Conservation (phyloP, 2,888 invertebrate species). For the Cataglyphis livida region DNA sequence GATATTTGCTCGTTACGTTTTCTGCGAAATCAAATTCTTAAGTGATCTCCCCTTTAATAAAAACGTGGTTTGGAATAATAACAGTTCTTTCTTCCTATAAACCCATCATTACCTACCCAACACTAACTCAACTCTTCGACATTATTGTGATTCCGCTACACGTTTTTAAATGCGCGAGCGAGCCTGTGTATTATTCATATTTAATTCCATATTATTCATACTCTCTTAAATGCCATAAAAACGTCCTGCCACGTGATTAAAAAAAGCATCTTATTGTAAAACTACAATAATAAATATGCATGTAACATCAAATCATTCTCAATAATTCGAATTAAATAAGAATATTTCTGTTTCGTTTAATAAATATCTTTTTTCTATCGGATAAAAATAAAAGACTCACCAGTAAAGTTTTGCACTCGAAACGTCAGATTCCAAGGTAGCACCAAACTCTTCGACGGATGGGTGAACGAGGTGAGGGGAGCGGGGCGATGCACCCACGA, state of each 20-base stretch:
- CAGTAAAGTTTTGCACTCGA: constrained; percentile 14
- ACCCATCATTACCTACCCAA: constrained; percentile 40
- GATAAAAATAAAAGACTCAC: constrained; percentile 13
- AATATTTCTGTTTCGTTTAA: background rate
- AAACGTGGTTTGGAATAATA: constrained; percentile 35
- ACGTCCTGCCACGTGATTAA: constrained; percentile 10
- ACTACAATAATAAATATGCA: background rate
- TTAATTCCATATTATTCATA: constrained; percentile 12
- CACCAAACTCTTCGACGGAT: constrained; percentile 19
- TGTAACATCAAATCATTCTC: background rate
- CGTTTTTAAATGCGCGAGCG: constrained; percentile 31
- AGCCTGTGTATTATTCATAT: constrained; percentile 13
- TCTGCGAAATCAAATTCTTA: constrained; percentile 32
- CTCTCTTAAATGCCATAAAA: constrained; percentile 33
- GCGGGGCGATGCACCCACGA: constrained; percentile 44
- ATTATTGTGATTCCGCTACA: constrained; percentile 15
- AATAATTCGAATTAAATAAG: background rate
- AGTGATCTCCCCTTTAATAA: constrained; percentile 20
- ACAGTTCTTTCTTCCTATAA: constrained; percentile 35
- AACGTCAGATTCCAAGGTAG: constrained; percentile 32
- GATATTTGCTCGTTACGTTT: constrained; percentile 21
- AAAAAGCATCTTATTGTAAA: background rate
- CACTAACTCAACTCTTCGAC: constrained; percentile 15
- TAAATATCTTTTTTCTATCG: background rate
- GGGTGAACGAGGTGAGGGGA: background rate